These are phyloP conservation scores for Schizotus pectinicornis DNA, from an alignment of 2,888 invertebrate species.

Conservation along the genomic window DNA sequence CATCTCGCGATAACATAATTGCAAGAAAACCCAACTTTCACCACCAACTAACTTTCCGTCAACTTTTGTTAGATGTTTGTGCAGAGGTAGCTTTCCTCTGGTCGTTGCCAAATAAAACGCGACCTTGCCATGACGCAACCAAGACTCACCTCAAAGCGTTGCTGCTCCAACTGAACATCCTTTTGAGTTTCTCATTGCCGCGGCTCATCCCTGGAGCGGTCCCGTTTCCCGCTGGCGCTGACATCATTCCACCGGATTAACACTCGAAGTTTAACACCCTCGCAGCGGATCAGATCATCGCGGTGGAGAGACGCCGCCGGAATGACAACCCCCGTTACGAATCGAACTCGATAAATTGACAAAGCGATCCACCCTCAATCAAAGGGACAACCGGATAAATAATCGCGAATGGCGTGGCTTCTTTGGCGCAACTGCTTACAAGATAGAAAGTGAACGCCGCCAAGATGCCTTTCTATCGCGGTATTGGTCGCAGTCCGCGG, in stretches of 20 bases:
- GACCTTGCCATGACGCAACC: conserved; percentile 16
- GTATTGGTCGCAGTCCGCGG: conserved; percentile 30
- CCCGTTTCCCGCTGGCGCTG: not conserved
- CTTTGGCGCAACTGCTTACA: conserved; percentile 26
- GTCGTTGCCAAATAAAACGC: conserved; percentile 1
- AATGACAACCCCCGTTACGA: conserved; percentile 7
- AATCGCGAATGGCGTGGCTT: conserved; percentile 15
- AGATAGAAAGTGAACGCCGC: conserved; percentile 38
- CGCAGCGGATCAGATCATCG: not conserved
- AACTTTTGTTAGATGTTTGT: too few relatives aligned
- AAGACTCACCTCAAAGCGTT: conserved; percentile 43
- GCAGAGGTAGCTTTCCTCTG: conserved; percentile 15
- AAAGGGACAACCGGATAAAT: too few relatives aligned
- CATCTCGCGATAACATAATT: too few relatives aligned
- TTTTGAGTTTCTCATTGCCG: conserved; percentile 31
- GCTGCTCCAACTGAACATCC: conserved; percentile 50
- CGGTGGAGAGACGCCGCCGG: not conserved
- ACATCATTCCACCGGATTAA: conserved; percentile 9
- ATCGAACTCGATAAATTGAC: conserved; percentile 12
- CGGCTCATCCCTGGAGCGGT: conserved; percentile 21
- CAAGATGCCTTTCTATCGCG: conserved; percentile 39
- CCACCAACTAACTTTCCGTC: too few relatives aligned
- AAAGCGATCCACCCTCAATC: not conserved
- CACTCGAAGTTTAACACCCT: not conserved
- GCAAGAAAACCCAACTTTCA: too few relatives aligned